Conservation (phyloP, 2,888 invertebrate genomes). For the Macaria notata region DNA sequence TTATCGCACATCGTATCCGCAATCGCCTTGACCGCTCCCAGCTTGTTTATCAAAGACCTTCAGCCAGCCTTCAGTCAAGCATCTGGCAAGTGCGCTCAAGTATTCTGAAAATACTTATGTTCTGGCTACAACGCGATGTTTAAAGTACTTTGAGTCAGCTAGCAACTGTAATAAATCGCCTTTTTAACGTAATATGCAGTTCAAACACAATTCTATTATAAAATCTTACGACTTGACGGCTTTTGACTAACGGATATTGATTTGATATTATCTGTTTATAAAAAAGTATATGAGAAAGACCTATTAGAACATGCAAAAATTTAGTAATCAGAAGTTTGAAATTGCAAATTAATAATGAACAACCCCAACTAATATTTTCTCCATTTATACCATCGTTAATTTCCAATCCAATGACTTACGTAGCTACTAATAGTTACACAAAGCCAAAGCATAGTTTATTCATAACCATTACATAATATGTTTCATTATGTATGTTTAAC, state of each 20-base stretch:
- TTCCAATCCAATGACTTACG: constrained; percentile 1
- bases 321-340: too few relatives aligned
- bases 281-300: too few relatives aligned
- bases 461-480: constrained; percentile 9
- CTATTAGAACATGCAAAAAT: too few relatives aligned
- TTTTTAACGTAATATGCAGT: neutral
- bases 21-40: constrained; percentile 45
- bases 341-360: too few relatives aligned
- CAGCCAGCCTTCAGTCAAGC: constrained; percentile 23
- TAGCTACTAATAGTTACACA: constrained; percentile 6
- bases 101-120: constrained; percentile 32
- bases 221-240: too few relatives aligned
- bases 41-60: constrained; percentile 38
- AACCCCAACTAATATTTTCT: too few relatives aligned
- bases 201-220: neutral
- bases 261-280: too few relatives aligned
- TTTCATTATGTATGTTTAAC: constrained; percentile 7
- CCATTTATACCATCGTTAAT: neutral
- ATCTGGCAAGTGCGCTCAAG: constrained; percentile 34
- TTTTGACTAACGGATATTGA: too few relatives aligned
- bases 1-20: constrained; percentile 18
- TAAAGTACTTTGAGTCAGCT: constrained; percentile 18
- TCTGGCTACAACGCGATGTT: constrained; percentile 10
- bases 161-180: neutral
- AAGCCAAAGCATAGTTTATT: constrained; percentile 6